These are phyloP conservation scores for Neolamprologus caudopunctatus DNA, from an alignment of 2,113 vertebrate species.

Conservation along the genomic window DNA sequence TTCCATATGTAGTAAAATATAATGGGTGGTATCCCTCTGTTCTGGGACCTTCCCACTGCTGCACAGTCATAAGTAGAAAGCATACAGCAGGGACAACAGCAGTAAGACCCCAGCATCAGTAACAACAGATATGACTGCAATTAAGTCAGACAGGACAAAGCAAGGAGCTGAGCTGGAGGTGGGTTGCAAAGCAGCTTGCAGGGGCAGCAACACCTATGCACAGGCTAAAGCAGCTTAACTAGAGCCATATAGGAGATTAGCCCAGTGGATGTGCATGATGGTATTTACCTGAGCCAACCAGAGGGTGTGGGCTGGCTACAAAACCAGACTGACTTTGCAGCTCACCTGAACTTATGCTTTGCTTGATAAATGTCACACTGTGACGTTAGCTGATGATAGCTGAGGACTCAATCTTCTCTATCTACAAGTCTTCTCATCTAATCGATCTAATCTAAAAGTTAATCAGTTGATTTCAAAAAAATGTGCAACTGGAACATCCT, in stretches of 20 bases:
- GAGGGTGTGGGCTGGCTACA: neutral
- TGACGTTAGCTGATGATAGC: neutral
- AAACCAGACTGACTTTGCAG: neutral
- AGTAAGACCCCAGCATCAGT: neutral
- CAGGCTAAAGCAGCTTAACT: neutral
- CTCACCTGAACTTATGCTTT: neutral
- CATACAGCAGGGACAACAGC: neutral
- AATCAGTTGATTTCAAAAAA: neutral
- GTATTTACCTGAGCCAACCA: neutral
- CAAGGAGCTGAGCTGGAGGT: neutral
- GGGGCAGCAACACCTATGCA: neutral
- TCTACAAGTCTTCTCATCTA: neutral
- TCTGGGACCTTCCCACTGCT: neutral
- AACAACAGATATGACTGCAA: neutral
- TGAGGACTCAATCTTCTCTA: neutral
- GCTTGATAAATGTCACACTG: neutral
- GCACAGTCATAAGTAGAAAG: neutral
- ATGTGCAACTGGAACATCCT: neutral
- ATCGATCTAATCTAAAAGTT: neutral
- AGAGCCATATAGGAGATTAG: neutral
- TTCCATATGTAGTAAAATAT: neutral
- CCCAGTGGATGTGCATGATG: neutral
- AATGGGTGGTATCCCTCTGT: neutral
- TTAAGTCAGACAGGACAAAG: neutral
- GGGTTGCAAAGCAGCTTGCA: neutral